These are phyloP conservation scores for Eubasilissa regina DNA, from an alignment of 1,140 invertebrate species.

Conservation along the genomic window DNA sequence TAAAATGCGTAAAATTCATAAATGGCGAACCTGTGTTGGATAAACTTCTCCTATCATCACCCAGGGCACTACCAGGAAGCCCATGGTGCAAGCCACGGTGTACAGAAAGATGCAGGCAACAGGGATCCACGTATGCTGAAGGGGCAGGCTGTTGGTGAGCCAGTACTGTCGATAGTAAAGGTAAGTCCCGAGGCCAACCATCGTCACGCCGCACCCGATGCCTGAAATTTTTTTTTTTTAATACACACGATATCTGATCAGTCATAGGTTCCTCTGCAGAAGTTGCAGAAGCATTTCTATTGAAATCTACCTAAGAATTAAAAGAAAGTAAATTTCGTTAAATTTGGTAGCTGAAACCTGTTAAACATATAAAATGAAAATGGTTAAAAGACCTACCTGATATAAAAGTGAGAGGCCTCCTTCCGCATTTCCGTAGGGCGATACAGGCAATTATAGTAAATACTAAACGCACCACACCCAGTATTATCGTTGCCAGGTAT, in stretches of 20 bases:
- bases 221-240: conserved; percentile 64
- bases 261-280: too few relatives aligned
- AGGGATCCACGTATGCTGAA: conserved; percentile 76
- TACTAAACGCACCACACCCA: conserved; percentile 77
- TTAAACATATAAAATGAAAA: too few relatives aligned
- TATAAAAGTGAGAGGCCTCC: conserved; percentile 79
- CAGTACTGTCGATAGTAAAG: conserved; percentile 73
- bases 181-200: conserved; percentile 76
- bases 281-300: too few relatives aligned
- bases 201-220: conserved; percentile 77
- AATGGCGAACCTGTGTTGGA: conserved; percentile 69
- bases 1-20: too few relatives aligned
- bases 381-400: conserved; percentile 67
- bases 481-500: conserved; percentile 77
- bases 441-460: conserved; percentile 78
- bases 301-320: too few relatives aligned
- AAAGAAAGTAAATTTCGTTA: too few relatives aligned
- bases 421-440: conserved; percentile 75
- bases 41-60: conserved; percentile 84
- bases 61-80: conserved; percentile 81
- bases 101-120: conserved; percentile 77
- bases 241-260: too few relatives aligned
- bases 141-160: conserved; percentile 63
- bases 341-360: too few relatives aligned
- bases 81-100: conserved; percentile 77